Evolutionary conservation across 2,797 vertebrate species (phyloP), one percentile per base, ranked within the genome.

Genomic region (Botia kubotai): DNA sequence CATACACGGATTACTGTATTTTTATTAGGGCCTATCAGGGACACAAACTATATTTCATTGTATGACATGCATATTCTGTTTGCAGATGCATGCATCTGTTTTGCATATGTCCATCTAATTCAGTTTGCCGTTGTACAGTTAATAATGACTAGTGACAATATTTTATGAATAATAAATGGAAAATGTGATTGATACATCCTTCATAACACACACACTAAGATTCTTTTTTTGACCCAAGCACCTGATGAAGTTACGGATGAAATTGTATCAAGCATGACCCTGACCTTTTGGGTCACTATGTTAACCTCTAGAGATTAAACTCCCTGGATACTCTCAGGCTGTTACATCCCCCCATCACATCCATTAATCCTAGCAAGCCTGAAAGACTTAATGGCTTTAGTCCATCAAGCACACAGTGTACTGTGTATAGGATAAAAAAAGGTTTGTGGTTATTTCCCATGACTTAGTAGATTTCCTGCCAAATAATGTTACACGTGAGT

Each of bases 301-400:
- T 52, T 58, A 77, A 79, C 77, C 58, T 55, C 69, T 29, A 23
- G 33, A 66, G 75, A 55, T 72, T 65, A 62, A 79, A 52, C 52
- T 62, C 52, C 48, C 33, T 29, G 12, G 36, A 57, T 73, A 23
- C 12, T 65, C 46, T 66, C 17, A 62, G 55, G 57, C 68, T 71
- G 23, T 57, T 71, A 13, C 57, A 36, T 65, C 67, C 36, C 67
- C 67, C 46, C 53, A 60, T 63, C 79, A 21, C 76, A 55, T 62
- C 71, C 57, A 39, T 77, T 77, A 84, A 82, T 78, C 71, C 60
- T 36, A 48, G 57, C 55, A 65, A 46, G 17, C 68, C 14, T 79
- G 57, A 79, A 79, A 26, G 16, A 71, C 55, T 79, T 78, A 78
- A 71, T 78, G 55, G 67, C 55, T 72, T 79, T 65, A 53, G 46